Evolutionary conservation across 2,888 invertebrate species (phyloP).

Genomic region (Leptopilina drosophilae): DNA sequence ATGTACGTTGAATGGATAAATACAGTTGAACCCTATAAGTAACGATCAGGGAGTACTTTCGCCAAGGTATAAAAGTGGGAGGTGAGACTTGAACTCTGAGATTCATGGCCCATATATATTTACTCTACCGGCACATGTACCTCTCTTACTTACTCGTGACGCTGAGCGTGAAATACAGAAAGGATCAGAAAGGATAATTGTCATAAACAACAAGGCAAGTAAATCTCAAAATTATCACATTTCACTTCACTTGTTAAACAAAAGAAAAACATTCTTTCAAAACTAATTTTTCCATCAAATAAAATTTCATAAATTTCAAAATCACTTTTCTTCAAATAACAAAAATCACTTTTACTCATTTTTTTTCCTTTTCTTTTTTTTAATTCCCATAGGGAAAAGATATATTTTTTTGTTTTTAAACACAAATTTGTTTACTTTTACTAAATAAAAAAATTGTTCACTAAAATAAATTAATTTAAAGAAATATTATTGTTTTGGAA

Average conservation of each 20-base stretch:
- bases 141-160: conserved; percentile 70
- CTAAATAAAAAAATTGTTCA: no score
- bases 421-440: no score
- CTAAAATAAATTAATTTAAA: no score
- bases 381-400: no score
- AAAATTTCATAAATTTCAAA: no score
- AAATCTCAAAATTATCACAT: background rate
- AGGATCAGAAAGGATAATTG: conserved; percentile 28
- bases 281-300: no score
- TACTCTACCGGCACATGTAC: conserved; percentile 64
- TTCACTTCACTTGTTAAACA: background rate
- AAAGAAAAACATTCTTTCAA: no score
- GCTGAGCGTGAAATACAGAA: conserved; percentile 56
- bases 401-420: no score
- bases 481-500: no score
- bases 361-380: no score
- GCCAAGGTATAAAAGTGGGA: conserved; percentile 69
- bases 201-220: conserved; percentile 31
- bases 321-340: no score
- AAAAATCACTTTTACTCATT: no score
- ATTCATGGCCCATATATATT: conserved; percentile 70
- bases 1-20: background rate
- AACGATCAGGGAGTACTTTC: conserved; percentile 71
- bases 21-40: conserved; percentile 14
- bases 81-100: conserved; percentile 72